Evolutionary conservation across 2,113 vertebrate species (phyloP).

Genomic region (Pseudorectes ferrugineus): DNA sequence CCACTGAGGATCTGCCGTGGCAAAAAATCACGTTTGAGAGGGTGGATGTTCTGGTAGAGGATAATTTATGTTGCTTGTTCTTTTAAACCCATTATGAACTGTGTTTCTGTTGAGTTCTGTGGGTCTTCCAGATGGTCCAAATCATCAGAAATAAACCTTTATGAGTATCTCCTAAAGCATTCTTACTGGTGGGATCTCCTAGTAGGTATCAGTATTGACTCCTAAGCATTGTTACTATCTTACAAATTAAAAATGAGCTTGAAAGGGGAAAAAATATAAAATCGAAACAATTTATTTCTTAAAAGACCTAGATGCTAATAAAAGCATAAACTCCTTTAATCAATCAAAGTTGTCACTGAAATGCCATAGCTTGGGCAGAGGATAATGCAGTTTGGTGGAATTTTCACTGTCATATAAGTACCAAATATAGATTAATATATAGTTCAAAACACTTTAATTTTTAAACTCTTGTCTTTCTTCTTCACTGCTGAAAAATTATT

Average conservation of each 20-base stretch:
- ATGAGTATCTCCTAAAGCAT: not conserved
- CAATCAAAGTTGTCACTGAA: constrained; percentile 59
- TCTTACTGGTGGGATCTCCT: not conserved
- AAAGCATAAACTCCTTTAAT: constrained; percentile 34
- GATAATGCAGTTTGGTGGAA: constrained; percentile 21
- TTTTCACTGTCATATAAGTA: constrained; percentile 37
- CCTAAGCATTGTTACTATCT: not conserved
- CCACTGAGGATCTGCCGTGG: not conserved
- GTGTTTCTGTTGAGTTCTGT: not conserved
- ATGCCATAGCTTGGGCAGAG: not conserved
- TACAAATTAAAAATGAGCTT: not conserved
- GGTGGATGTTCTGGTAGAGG: not conserved
- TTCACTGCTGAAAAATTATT: constrained; percentile 65
- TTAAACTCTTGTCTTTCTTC: constrained; percentile 57
- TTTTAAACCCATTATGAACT: not conserved
- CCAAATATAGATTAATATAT: constrained; percentile 65
- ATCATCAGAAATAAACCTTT: not conserved
- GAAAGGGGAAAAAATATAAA: not conserved
- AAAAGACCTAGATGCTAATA: constrained; percentile 28
- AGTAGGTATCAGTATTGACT: not conserved
- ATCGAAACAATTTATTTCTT: not conserved
- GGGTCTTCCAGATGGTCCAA: not conserved
- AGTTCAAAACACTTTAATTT: constrained; percentile 65
- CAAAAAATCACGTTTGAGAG: not conserved
- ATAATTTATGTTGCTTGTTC: not conserved